A percentile compares a stretch with the other conserved stretches of the same genome.
Evolutionary conservation across 2,888 invertebrate genomes (phyloP).

Genomic region (Tryphoninae sp.): DNA sequence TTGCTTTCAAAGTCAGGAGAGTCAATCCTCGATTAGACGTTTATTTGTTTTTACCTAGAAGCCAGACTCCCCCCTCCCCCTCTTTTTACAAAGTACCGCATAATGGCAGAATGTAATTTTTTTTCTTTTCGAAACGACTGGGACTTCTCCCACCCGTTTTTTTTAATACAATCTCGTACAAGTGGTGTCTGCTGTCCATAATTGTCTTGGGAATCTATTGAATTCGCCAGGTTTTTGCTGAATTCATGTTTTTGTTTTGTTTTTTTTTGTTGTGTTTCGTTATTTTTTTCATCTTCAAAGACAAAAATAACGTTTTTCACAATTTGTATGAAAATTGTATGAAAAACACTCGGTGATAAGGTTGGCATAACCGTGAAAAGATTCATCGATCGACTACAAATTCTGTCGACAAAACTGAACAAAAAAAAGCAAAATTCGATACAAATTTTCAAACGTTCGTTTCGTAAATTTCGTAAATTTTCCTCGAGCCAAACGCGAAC

Average conservation of each 20-base stretch:
- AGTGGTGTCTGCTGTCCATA: constrained; percentile 6
- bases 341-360: too few relatives aligned
- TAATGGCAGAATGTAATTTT: constrained; percentile 11
- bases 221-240: constrained; percentile 12
- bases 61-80: not conserved
- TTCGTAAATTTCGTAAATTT: too few relatives aligned
- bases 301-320: too few relatives aligned
- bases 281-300: too few relatives aligned
- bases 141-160: not conserved
- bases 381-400: too few relatives aligned
- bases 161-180: constrained; percentile 17
- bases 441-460: too few relatives aligned
- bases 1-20: constrained; percentile 34
- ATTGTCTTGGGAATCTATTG: constrained; percentile 7
- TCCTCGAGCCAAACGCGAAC: too few relatives aligned
- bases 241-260: constrained; percentile 19
- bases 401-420: too few relatives aligned
- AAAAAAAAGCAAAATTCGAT: too few relatives aligned
- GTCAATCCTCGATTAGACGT: constrained; percentile 25
- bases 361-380: too few relatives aligned
- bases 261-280: not conserved
- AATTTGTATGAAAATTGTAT: too few relatives aligned
- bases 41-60: constrained; percentile 4
- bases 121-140: constrained; percentile 8
- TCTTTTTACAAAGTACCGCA: not conserved